phyloP scores from a whole-genome alignment of 2,113 vertebrate genomes.

The Mola mola region DNA sequence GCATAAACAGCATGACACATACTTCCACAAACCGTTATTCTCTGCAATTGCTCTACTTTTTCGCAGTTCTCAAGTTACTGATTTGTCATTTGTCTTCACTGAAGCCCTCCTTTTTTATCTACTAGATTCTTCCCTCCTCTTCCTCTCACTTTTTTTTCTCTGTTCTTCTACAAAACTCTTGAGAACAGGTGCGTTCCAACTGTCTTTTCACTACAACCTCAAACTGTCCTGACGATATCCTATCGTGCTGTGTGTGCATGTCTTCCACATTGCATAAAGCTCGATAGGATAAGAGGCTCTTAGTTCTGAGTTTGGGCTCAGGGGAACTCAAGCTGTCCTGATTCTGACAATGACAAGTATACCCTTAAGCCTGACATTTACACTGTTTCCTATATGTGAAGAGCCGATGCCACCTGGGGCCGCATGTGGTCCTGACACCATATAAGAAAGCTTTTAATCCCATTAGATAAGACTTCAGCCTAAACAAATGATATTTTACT shows the following conservation, averaged over 20 bases:
- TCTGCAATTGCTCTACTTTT: conserved; percentile 48
- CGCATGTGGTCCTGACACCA: conserved; percentile 55
- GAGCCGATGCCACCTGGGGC: conserved; percentile 57
- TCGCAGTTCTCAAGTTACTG: conserved; percentile 30
- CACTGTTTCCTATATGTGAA: conserved; percentile 58
- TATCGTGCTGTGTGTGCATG: conserved; percentile 4
- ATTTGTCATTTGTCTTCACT: conserved; percentile 70
- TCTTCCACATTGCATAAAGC: conserved; percentile 39
- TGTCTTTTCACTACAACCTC: conserved; percentile 45
- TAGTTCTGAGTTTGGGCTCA: conserved; percentile 57
- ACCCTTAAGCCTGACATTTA: conserved; percentile 66
- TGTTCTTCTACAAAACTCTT: conserved; percentile 67
- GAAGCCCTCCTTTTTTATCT: conserved; percentile 77
- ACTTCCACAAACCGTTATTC: conserved; percentile 11
- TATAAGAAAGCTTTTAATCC: conserved; percentile 58
- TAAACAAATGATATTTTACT: conserved; percentile 44
- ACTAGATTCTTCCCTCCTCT: conserved; percentile 57
- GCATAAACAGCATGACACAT: conserved; percentile 9
- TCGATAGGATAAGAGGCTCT: conserved; percentile 56
- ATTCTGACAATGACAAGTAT: conserved; percentile 72
- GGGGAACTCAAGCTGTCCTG: conserved; percentile 62
- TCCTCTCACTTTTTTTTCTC: conserved; percentile 64
- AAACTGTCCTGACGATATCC: conserved; percentile 56
- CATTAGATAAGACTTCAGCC: conserved; percentile 40
- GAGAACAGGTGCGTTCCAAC: conserved; percentile 68